Conservation (phyloP, 2,797 vertebrate genomes). For the Toxotes lorentzi region DNA sequence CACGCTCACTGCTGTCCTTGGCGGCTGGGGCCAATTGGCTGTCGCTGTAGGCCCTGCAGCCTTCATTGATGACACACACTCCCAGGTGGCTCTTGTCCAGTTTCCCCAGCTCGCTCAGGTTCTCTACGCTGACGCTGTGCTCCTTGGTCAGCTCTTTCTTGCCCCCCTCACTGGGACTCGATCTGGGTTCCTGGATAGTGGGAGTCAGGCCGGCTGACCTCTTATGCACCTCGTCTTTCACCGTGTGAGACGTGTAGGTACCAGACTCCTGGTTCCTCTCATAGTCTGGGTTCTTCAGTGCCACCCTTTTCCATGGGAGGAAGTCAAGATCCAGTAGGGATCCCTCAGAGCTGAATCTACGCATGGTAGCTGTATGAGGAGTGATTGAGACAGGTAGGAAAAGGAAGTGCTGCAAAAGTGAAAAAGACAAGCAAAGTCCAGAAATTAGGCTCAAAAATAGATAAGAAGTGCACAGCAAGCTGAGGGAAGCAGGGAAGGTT, state of each 20-base stretch:
- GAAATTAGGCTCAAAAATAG: not conserved
- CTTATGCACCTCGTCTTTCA: not conserved
- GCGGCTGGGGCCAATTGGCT: conserved; percentile 79
- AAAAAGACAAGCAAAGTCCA: conserved; percentile 1
- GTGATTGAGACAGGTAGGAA: not conserved
- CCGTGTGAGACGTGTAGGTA: conserved; percentile 18
- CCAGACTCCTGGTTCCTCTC: conserved; percentile 17
- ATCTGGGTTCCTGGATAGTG: conserved; percentile 47
- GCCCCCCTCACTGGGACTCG: fast-evolving
- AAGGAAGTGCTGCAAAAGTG: conserved; percentile 3
- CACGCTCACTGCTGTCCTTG: conserved; percentile 54
- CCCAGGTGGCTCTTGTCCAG: conserved; percentile 61
- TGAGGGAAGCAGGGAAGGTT: not conserved
- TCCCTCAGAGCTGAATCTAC: conserved; percentile 86
- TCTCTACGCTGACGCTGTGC: conserved; percentile 79
- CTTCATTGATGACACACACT: conserved; percentile 67
- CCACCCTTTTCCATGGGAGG: conserved; percentile 72
- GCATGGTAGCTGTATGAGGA: conserved; percentile 64
- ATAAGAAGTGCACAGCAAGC: conserved; percentile 13
- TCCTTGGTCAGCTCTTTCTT: conserved; percentile 68
- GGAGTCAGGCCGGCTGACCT: not conserved
- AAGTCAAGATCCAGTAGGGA: conserved; percentile 84
- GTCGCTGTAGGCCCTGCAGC: conserved; percentile 88
- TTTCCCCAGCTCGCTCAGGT: conserved; percentile 64
- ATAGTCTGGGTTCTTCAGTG: conserved; percentile 34